Base-by-base conservation (phyloP, 2,113 vertebrate genomes). In the Ciconia boyciana region DNA sequence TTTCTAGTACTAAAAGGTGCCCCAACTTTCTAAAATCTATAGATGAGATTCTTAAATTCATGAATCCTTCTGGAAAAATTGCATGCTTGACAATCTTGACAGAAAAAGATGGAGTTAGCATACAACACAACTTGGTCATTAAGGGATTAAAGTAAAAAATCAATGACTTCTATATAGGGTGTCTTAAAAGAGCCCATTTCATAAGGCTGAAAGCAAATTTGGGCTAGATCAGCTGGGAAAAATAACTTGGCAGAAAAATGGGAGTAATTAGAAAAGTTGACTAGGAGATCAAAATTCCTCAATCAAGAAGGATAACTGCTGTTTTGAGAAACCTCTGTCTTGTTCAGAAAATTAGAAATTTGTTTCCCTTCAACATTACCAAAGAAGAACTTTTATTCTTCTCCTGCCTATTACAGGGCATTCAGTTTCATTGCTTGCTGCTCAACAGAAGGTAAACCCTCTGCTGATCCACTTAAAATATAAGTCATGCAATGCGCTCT, bases 131-230 rank as follows among this genome's bases (percentile, higher is more conserved):
- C 16, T 44, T 51, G 72, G 41, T 34, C 28, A 20, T 21, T 43
- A 51, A 29, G 46, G 46, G 18, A 34, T n/a, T 84, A 11, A 52
- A 76, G 54, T 62, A 14, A 68, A 46, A 57, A 31, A 51, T 14
- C 1, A 1, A 2, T 58, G 26, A 26, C 3, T 1, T 48, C 20
- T 44, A 16, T 19, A 9, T 5, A 41, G n/a, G n/a, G 49, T 65
- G 32, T 18, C 51, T 64, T 52, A 31, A 52, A 66, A 68, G n/a
- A 87, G 41, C 34, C 21, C 26, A 5, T 62, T 61, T 74, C 18
- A 6, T 51, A 36, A 44, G 31, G 36, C 62, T 39, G 26, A 80
- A 72, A 72, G 18, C 32, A 68, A 28, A 32, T 39, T 32, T 6
- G 32, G 41, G 78, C 29, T 71, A 29, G 48, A 68, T 48, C 58